Evolutionary conservation across 2,888 invertebrate genomes (phyloP), one percentile per base, ranked within the genome.

Genomic region (Nomada ruficornis): DNA sequence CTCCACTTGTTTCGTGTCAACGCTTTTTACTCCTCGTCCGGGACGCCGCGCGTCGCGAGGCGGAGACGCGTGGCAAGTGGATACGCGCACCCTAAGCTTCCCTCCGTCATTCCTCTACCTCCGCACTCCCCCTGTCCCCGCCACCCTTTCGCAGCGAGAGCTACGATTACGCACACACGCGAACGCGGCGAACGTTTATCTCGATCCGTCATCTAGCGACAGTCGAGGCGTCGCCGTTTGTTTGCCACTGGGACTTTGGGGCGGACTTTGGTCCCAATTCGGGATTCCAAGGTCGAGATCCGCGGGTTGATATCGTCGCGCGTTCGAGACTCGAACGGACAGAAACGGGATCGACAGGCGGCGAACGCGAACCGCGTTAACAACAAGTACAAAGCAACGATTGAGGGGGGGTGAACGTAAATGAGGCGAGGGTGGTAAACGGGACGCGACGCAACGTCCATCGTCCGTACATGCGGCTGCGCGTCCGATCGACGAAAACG

Each of bases 231-330:
- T 44, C 29, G 36, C 44, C 20, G 18, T 29, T 75, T 47, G 29
- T 77, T 74, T 52, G 26, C 29, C 29, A 4, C 20, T 42, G 44
- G n/a, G 42, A 36, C 20, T 4, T 20, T 36, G 23, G 18, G 9
- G 1, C 26, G 77, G 44, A 78, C 78, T 76, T 78, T 76, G 67
- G 13, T 77, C 60, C 10, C 47, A 36, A 23, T 44, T 65, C 67
- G 67, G 18, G 5, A 36, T 9, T 75, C 42, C 42, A 75, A 77
- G 59, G 64, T 13, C 77, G 44, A 44, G 69, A 75, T 69, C 26
- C 74, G 42, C 36, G 13, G 9, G 52, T 7, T 50, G 69, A 69
- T 75, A 69, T 47, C 20, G 42, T 10, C 26, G 26, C 59, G 26
- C 15, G 11, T 23, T 15, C 50, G 50, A 50, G 50, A 18, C 18